Evolutionary conservation across 2,113 vertebrate genomes (phyloP), one percentile per base, ranked within the genome.

Genomic region (Marmota flaviventris): DNA sequence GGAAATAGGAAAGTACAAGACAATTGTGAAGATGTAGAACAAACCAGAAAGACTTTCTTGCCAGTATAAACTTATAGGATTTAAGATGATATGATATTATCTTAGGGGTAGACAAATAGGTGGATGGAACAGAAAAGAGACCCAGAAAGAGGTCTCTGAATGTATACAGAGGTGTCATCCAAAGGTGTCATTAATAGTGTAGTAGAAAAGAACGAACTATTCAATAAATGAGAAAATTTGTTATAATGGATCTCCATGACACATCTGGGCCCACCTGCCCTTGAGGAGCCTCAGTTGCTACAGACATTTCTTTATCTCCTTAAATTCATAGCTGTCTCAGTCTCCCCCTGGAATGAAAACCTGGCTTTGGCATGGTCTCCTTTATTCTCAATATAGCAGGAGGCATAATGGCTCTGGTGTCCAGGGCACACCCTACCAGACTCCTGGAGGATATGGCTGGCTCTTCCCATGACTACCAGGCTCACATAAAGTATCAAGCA

Each of bases 151-250:
- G 5, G 42, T 22, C 42, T 39, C 18, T 45, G 51, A 77, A 51
- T 32, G 82, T 51, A 51, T 27, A n/a, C 42, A 95, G 45, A 90
- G 65, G 70, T 75, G 8, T 20, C 48, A 45, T 51, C 63, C 39
- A 70, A 88, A 69, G 16, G 53, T 73, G 22, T 69, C 69, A 77
- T 72, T 85, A 86, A 7, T 89, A 89, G 48, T 67, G 25, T 14
- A 37, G 70, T 42, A 2, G 5, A n/a, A n/a, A 86, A 76, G 27
- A 94, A 82, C n/a, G 8, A 92, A 48, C 53, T 77, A 87, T 34
- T 78, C 51, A 82, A 27, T 81, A 85, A 89, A 39, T 75, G 34
- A 88, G 63, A 84, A 93, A 91, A 87, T 27, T 81, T 1, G n/a
- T 70, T 76, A 25, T 37, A 87, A 61, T 75, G 20, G 22, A 76